Evolutionary conservation across 92 coral and sea anemone genomes (phyloP), one percentile per base, ranked within the genome.

Genomic region (Pocillopora meandrina): DNA sequence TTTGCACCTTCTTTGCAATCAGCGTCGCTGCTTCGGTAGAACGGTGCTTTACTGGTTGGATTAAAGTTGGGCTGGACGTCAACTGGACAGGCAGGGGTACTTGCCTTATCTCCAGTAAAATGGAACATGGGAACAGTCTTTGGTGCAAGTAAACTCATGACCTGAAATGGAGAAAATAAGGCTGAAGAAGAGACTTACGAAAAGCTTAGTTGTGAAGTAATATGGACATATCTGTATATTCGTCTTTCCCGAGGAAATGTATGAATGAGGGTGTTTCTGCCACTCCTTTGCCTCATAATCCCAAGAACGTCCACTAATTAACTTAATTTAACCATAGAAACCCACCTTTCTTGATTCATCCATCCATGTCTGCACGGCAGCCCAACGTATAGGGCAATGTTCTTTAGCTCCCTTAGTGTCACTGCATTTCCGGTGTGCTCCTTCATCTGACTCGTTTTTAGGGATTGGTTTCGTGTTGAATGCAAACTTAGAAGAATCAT

Each of bases 301-400:
- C 49, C 49, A 42, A 42, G 49, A 2, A 42, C 49, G 5, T 5
- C 49, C 5, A 5, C 2, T 5, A 42, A 42, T 2, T 42, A 5
- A 6, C 17, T 61, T n/a, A n/a, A n/a, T n/a, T n/a, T n/a, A n/a
- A n/a, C n/a, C n/a, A n/a, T 12, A 17, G 31, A 42, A 56, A 20
- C 90, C 81, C 76, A 92, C 98, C 93, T 52, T 92, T 82, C 95
- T 90, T 5, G 95, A 77, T 59, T 87, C 95, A 14, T 85, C 79
- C 61, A 93, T 90, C 98, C 98, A 95, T 56, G 81, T 79, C 77
- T 84, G 87, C 13, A 93, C 85, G 49, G 90, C 93, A 18, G 82
- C 90, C 98, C 98, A 94, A 11, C 98, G 74, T 56, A 63, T 81
- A 10, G 98, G 98, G 68, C 98, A 95, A 73, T 92, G 80, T 61